Evolutionary conservation across 2,113 vertebrate genomes (phyloP).

Genomic region (Numenius arquata): DNA sequence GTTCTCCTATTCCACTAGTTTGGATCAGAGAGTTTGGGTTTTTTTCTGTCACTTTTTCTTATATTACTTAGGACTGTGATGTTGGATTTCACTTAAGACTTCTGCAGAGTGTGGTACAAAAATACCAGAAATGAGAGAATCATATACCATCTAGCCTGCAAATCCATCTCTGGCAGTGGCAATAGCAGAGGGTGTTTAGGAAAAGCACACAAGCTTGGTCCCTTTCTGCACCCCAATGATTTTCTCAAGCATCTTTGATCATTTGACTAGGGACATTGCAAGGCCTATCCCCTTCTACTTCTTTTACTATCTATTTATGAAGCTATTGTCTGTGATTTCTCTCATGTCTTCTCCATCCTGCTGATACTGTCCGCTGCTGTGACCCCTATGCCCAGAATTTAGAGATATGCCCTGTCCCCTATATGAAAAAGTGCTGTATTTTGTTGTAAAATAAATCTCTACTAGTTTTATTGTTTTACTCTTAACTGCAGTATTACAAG

Average conservation of each 20-base stretch:
- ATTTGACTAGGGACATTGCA: not conserved
- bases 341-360: not conserved
- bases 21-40: not conserved
- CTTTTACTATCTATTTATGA: not conserved
- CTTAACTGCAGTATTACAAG: not conserved
- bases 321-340: not conserved
- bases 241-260: not conserved
- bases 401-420: not conserved
- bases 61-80: not conserved
- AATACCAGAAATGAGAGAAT: not conserved
- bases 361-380: not conserved
- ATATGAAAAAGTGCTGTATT: not conserved
- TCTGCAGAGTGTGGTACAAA: not conserved
- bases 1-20: not conserved
- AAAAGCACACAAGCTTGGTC: not conserved
- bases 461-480: not conserved
- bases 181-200: not conserved
- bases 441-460: not conserved
- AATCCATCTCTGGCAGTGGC: not conserved
- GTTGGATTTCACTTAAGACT: not conserved
- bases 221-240: not conserved
- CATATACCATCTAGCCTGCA: not conserved
- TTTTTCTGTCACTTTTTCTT: not conserved
- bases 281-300: not conserved
- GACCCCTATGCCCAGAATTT: not conserved